These are phyloP conservation scores for Ceratina calcarata DNA, from an alignment of 1,140 invertebrate species.

Conservation along the genomic window DNA sequence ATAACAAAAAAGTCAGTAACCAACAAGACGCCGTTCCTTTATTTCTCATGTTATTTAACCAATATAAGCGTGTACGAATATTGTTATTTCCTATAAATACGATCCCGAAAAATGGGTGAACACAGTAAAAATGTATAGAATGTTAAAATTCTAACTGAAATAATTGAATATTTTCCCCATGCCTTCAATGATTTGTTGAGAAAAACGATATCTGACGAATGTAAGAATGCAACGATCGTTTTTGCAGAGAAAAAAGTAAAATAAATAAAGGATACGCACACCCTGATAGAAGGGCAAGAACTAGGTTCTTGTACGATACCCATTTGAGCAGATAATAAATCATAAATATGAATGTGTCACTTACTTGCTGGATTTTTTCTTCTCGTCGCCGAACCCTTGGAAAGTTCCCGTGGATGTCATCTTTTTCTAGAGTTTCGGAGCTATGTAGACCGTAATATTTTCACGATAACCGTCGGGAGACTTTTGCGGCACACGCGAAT, in stretches of 20 bases:
- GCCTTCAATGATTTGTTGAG: too few species aligned
- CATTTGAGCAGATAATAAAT: slow-evolving; percentile 4
- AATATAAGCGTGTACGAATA: not conserved
- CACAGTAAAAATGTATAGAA: not conserved
- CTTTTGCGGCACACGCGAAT: slow-evolving; percentile 45
- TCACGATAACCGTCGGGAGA: slow-evolving; percentile 23
- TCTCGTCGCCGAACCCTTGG: slow-evolving; percentile 63
- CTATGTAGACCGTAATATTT: slow-evolving; percentile 26
- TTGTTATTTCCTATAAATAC: not conserved
- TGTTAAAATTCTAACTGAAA: slow-evolving; percentile 5
- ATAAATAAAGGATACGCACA: slow-evolving; percentile 10
- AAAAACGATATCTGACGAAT: too few species aligned
- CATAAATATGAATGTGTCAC: slow-evolving; percentile 49
- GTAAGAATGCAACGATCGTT: too few species aligned
- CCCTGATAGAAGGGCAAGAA: not conserved
- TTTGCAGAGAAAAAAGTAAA: not conserved
- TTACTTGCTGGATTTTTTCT: slow-evolving; percentile 75
- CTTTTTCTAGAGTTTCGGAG: slow-evolving; percentile 12
- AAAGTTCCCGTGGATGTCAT: slow-evolving; percentile 76
- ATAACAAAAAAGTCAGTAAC: slow-evolving; percentile 53
- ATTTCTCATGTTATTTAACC: not conserved
- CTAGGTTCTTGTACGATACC: slow-evolving; percentile 1
- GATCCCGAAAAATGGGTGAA: not conserved
- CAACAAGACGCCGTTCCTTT: slow-evolving; percentile 33
- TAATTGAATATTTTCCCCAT: not conserved